A percentile compares a stretch with the other conserved stretches of the same genome.
These are phyloP conservation scores for Cyphomyrmex costatus DNA, from an alignment of 1,140 invertebrate genomes.

Conservation along the genomic window DNA sequence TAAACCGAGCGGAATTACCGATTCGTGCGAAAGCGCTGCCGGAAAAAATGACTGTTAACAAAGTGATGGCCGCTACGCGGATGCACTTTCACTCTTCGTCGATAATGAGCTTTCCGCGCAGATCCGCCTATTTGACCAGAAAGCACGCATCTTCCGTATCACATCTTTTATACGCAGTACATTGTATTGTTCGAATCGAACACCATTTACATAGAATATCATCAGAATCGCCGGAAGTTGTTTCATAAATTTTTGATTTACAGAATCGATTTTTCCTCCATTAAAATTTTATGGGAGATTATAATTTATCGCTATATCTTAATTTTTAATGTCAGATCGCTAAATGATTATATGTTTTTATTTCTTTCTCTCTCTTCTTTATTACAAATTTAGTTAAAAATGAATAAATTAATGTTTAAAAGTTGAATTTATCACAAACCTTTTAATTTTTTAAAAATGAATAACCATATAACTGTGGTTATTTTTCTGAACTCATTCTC, in stretches of 20 bases:
- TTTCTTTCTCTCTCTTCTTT: background rate
- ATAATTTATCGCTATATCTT: background rate
- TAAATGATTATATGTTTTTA: background rate
- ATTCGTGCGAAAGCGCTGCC: constrained; percentile 20
- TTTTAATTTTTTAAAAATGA: background rate
- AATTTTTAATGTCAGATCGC: background rate
- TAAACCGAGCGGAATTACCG: background rate
- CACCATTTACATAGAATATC: background rate
- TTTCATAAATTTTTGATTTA: constrained; percentile 12
- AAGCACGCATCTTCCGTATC: constrained; percentile 22
- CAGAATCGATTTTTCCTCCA: background rate
- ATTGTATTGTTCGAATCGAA: background rate
- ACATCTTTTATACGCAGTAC: background rate
- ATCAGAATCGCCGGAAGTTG: background rate
- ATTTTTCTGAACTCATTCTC: background rate
- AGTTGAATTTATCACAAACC: background rate
- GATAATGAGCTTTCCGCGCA: constrained; percentile 33
- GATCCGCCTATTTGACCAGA: constrained; percentile 32
- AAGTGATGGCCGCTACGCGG: constrained; percentile 53
- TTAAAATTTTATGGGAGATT: background rate
- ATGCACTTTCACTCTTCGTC: constrained; percentile 69
- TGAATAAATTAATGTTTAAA: background rate
- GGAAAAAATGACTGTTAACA: constrained; percentile 56
- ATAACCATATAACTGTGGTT: background rate
- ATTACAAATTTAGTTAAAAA: background rate